Base-by-base conservation (phyloP, 2,113 vertebrate species). In the Sakesphorus luctuosus region DNA sequence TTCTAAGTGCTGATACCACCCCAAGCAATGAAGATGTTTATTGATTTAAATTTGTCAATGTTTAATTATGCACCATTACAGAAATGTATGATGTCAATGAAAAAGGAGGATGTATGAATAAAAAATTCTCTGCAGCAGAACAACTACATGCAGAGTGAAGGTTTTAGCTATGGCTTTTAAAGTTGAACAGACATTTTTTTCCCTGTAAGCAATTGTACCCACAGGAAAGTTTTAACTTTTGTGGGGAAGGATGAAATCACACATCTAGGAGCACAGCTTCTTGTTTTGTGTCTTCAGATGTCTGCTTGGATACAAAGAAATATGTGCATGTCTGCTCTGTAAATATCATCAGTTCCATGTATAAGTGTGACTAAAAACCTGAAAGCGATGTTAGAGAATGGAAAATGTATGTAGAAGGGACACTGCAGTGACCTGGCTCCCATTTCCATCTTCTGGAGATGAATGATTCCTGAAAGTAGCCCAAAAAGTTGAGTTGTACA, bases 11-110 rank as follows among this genome's bases (percentile, higher is more conserved):
- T 94, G 84, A 73, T 92, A 55, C 62, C 72, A 75, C 65, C 65
- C 46, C 10, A 86, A 46, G 68, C 71, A 73, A 6, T 87, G 93
- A 79, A 18, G 53, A 83, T 71, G 33, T 96, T 95, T 96, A 97
- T 95, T 95, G 96, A 94, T 91, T 86, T 77, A 76, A 68, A 87
- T 91, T 97, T 97, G 91, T 90, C 95, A 92, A 90, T 95, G 91
- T 94, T 95, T 94, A 97, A 97, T 96, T 98, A 96, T 94, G 84
- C 53, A 86, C 77, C 80, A 72, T 94, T 61, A 77, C 67, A 84
- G 58, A 97, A 97, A 95, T 94, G 88, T 75, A 95, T 65, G 79
- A 84, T 81, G 73, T 28, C 71, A 96, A 86, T 96, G 85, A 94
- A 96, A 94, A 79, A 93, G 75, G 86, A 40, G 38, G 62, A 87